Percentiles rank a stretch among this genome's conserved stretches.
Conservation (phyloP, 2,888 invertebrate species). For the Apotomis turbidana region DNA sequence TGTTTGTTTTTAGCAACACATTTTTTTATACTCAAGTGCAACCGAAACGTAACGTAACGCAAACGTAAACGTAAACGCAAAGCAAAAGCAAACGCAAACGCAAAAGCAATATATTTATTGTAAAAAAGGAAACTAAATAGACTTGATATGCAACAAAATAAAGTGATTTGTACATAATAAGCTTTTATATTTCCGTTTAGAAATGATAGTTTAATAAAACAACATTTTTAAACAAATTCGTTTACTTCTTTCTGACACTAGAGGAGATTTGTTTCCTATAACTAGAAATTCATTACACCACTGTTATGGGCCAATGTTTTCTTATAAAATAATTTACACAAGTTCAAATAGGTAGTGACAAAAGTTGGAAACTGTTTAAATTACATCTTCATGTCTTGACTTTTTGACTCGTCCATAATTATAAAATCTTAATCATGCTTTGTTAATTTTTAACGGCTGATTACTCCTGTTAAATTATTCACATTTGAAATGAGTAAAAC, state of each 20-base stretch:
- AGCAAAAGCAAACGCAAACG: no score
- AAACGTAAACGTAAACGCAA: no score
- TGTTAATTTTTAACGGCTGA: no score
- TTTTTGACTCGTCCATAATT: background rate
- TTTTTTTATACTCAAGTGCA: slow-evolving; percentile 80
- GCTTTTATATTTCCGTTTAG: slow-evolving; percentile 43
- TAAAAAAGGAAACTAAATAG: slow-evolving; percentile 76
- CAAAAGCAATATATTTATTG: slow-evolving; percentile 69
- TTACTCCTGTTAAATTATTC: no score
- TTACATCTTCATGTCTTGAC: background rate
- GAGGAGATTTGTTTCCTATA: slow-evolving; percentile 63
- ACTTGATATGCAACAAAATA: slow-evolving; percentile 80
- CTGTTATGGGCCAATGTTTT: slow-evolving; percentile 32
- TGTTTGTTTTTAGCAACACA: slow-evolving; percentile 73
- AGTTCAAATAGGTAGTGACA: slow-evolving; percentile 28
- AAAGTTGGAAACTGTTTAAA: slow-evolving; percentile 17
- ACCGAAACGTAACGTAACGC: slow-evolving; percentile 38
- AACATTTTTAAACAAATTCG: slow-evolving; percentile 52
- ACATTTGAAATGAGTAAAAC: no score
- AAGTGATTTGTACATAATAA: slow-evolving; percentile 78
- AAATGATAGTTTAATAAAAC: slow-evolving; percentile 49
- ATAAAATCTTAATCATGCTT: no score
- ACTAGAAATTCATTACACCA: slow-evolving; percentile 35
- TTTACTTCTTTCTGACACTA: slow-evolving; percentile 59
- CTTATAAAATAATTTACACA: slow-evolving; percentile 32